These are phyloP conservation scores for Lagopus muta DNA, from an alignment of 2,113 vertebrate genomes.

Conservation along the genomic window DNA sequence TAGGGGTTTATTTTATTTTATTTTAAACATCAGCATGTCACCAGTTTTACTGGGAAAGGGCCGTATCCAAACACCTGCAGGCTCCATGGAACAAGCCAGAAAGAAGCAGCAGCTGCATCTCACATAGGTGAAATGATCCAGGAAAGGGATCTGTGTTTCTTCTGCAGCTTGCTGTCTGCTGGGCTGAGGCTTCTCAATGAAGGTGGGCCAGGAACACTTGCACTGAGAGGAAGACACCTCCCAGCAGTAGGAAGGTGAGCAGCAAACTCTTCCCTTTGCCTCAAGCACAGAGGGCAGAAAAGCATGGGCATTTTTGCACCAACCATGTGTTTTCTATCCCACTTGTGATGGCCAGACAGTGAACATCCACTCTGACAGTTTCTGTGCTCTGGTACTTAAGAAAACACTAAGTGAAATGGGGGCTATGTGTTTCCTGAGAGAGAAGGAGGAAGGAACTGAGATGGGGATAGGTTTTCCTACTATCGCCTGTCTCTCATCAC, in stretches of 20 bases:
- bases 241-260: background rate
- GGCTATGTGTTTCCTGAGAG: background rate
- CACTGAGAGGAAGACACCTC: background rate
- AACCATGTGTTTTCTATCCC: background rate
- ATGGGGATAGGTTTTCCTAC: background rate
- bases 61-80: constrained; percentile 48
- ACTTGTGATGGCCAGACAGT: background rate
- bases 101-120: constrained; percentile 1
- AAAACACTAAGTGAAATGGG: background rate
- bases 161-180: background rate
- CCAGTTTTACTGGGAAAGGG: constrained; percentile 6
- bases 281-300: background rate
- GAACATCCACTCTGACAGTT: background rate
- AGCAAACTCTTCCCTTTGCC: background rate
- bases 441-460: background rate
- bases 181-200: constrained; percentile 1
- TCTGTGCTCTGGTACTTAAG: background rate
- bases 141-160: background rate
- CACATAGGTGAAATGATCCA: background rate
- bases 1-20: constrained; percentile 34
- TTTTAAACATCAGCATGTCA: constrained; percentile 44
- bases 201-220: background rate
- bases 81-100: background rate
- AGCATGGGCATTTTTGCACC: background rate
- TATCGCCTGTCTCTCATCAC: accelerated